Percentiles rank a stretch among this genome's conserved stretches.
Conservation (phyloP, 2,113 vertebrate genomes). For the Urocolius indicus region DNA sequence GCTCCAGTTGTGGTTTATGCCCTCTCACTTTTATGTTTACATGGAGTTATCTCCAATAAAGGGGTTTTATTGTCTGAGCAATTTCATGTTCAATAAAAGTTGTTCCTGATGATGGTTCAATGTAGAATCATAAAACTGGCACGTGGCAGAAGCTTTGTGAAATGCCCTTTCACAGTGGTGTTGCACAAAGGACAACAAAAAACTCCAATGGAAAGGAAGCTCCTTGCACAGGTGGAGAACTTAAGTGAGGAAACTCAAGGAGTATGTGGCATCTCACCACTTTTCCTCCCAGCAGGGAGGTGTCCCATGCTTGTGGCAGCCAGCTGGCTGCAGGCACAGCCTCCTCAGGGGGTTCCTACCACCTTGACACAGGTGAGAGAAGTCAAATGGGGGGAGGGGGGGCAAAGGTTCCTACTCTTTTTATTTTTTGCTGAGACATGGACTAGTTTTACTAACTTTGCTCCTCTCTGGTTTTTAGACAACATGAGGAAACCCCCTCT, state of each 20-base stretch:
- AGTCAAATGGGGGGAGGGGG: neutral
- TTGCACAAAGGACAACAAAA: neutral
- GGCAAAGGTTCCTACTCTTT: neutral
- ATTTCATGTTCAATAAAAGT: neutral
- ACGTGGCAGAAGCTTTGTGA: neutral
- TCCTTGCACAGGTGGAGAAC: neutral
- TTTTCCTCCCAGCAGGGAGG: neutral
- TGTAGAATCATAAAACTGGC: neutral
- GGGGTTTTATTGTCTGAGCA: neutral
- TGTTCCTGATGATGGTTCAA: neutral
- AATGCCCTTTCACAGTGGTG: neutral
- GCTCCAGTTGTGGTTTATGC: neutral
- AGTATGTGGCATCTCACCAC: fast-evolving
- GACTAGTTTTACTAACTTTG: neutral
- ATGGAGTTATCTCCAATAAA: neutral
- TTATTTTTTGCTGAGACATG: neutral
- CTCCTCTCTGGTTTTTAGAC: neutral
- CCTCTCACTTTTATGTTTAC: neutral
- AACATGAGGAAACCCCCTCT: too few species aligned
- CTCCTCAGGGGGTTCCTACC: neutral
- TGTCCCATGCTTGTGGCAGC: fast-evolving
- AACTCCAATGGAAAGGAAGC: neutral
- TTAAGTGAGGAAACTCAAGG: neutral
- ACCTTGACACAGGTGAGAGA: neutral
- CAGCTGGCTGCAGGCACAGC: neutral